Base-by-base conservation (phyloP, 1,140 invertebrate species). In the Bombus impatiens region DNA sequence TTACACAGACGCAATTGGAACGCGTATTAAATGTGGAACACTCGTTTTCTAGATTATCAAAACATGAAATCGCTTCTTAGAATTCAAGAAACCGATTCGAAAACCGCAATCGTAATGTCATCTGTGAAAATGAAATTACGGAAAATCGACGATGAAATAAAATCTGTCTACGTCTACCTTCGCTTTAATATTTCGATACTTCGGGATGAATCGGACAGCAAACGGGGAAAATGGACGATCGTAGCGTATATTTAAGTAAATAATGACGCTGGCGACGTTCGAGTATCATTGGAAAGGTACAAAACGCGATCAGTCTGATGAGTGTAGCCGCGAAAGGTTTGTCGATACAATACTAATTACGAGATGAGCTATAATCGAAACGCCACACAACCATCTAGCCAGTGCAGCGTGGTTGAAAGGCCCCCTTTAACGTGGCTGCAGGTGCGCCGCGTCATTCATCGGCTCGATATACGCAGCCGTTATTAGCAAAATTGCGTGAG, bases 401-500 rank as follows among this genome's bases (percentile, higher is more conserved):
- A 8, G n/a, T 28, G 82, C 89, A 87, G 88, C 86, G 82, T 87
- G 78, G 88, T 78, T 81, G 81, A 86, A 81, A 84, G 65, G 78
- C 75, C 13, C 86, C 87, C 32, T 86, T 85, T 84, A 44, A 32
- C 81, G 62, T 80, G 68, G 84, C 81, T 82, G 65, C 92, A 90
- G 88, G 82, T 92, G 89, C 72, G 78, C 68, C 79, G 40, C 65
- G 76, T 82, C 89, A 88, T 86, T 90, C 88, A 83, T 71, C 82
- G 47, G 82, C 53, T 82, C 82, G 82, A 74, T 83, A 88, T 77
- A 80, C 81, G 65, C 75, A 65, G 65, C 44, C 88, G 91, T 93
- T 93, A 93, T 93, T 92, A 93, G 90, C 89, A 92, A 93, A 94
- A 94, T 93, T 93, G 92, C 91, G 88, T 88, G 90, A 90, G 83